Evolutionary conservation across 2,113 vertebrate genomes (phyloP).

Genomic region (Cheilinus undulatus): DNA sequence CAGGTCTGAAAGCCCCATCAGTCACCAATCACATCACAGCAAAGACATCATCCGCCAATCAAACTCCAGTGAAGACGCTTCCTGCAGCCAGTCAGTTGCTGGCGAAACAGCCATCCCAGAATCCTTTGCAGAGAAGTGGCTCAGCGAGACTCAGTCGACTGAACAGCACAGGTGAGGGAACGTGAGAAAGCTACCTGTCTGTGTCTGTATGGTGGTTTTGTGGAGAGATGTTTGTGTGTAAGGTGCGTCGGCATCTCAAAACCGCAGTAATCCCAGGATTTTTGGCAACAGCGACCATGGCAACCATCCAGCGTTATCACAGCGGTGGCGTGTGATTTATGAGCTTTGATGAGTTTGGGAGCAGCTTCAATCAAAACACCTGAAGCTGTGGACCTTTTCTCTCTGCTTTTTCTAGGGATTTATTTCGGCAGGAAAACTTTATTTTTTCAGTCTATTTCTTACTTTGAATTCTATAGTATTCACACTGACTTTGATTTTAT

Average conservation of each 20-base stretch:
- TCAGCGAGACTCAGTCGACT: conserved; percentile 48
- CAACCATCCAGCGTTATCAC: background rate
- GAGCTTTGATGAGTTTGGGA: background rate
- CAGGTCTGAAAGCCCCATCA: conserved; percentile 62
- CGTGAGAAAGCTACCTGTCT: background rate
- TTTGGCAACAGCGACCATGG: background rate
- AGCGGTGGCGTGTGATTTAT: background rate
- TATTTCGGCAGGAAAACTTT: too few relatives aligned
- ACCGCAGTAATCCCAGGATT: background rate
- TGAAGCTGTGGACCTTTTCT: too few relatives aligned
- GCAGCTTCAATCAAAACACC: background rate
- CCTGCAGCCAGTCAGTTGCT: conserved; percentile 12
- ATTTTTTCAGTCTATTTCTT: too few relatives aligned
- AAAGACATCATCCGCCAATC: conserved; percentile 3
- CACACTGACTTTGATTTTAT: too few relatives aligned
- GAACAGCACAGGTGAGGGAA: conserved; percentile 48
- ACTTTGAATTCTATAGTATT: too few relatives aligned
- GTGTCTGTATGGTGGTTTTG: conserved; percentile 2
- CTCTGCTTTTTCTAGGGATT: too few relatives aligned
- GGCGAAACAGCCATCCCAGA: conserved; percentile 20
- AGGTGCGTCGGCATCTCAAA: background rate
- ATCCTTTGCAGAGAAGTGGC: conserved; percentile 62
- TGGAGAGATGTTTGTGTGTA: background rate
- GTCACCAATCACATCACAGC: conserved; percentile 23
- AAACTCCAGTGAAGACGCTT: conserved; percentile 2